Evolutionary conservation across 2,797 vertebrate species (phyloP).

Genomic region (Gastrophryne carolinensis): DNA sequence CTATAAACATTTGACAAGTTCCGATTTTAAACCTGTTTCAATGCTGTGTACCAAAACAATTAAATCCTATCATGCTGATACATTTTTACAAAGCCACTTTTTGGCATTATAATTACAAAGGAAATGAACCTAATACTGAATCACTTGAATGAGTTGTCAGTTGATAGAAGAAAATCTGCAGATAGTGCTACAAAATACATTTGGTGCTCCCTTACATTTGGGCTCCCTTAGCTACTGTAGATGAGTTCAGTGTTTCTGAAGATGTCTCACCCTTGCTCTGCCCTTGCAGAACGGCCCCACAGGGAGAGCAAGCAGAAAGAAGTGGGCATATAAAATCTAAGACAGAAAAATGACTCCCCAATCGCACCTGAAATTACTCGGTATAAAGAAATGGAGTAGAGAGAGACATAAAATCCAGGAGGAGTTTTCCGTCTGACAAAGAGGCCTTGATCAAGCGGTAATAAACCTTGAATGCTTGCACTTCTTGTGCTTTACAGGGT

Average conservation of each 20-base stretch:
- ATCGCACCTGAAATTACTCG: slow-evolving; percentile 52
- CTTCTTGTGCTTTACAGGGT: neutral
- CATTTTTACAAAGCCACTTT: no score
- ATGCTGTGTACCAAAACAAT: no score
- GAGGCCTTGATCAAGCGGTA: slow-evolving; percentile 13
- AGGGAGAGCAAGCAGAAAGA: slow-evolving; percentile 37
- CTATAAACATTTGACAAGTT: no score
- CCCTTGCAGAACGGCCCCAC: slow-evolving; percentile 39
- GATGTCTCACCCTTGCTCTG: slow-evolving; percentile 46
- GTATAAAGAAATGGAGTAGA: slow-evolving; percentile 43
- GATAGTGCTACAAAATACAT: neutral
- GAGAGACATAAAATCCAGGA: slow-evolving; percentile 38
- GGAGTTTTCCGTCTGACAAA: slow-evolving; percentile 33
- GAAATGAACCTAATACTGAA: no score
- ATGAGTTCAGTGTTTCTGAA: slow-evolving; percentile 6
- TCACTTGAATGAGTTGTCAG: no score
- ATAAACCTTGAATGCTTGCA: slow-evolving; percentile 35
- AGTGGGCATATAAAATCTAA: slow-evolving; percentile 49
- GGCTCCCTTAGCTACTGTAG: no score
- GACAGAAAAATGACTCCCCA: slow-evolving; percentile 48
- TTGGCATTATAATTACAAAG: no score
- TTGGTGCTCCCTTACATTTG: no score
- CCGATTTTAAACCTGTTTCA: no score
- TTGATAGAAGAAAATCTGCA: no score
- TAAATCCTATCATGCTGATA: no score